These are phyloP conservation scores for Albula glossodonta DNA, from an alignment of 2,113 vertebrate species.

Conservation along the genomic window DNA sequence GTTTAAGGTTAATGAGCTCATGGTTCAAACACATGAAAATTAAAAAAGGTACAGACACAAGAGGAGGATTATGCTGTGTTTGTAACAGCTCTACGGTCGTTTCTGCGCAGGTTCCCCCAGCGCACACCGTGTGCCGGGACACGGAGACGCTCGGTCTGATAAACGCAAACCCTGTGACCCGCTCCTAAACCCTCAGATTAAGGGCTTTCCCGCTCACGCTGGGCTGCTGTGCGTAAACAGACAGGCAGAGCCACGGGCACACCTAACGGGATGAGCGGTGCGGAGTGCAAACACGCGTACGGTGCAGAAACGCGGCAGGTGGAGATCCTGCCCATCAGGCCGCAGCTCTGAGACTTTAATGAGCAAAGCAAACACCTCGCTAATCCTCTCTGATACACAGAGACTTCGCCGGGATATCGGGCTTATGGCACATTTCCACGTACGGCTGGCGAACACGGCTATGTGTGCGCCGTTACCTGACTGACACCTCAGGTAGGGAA, in stretches of 20 bases:
- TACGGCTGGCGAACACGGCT: not conserved
- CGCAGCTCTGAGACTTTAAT: not conserved
- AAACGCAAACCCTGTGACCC: not conserved
- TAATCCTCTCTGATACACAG: not conserved
- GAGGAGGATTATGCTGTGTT: too few relatives aligned
- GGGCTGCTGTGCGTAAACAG: not conserved
- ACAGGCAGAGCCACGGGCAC: not conserved
- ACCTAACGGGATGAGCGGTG: not conserved
- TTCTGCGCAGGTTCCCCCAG: not conserved
- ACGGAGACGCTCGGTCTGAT: not conserved
- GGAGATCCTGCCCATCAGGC: not conserved
- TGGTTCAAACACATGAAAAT: too few relatives aligned
- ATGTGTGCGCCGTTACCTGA: not conserved
- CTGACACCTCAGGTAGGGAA: slow-evolving; percentile 38
- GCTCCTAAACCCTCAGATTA: not conserved
- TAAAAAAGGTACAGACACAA: too few relatives aligned
- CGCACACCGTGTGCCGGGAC: not conserved
- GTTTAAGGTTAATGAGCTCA: too few relatives aligned
- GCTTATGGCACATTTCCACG: slow-evolving; percentile 6
- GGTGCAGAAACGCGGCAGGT: not conserved
- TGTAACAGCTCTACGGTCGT: too few relatives aligned
- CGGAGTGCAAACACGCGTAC: too few relatives aligned
- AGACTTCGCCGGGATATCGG: slow-evolving; percentile 7
- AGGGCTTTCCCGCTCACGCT: not conserved
- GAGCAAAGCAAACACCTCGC: not conserved